These are phyloP conservation scores for Tipula helvola DNA, from an alignment of 2,888 invertebrate genomes.

Conservation along the genomic window DNA sequence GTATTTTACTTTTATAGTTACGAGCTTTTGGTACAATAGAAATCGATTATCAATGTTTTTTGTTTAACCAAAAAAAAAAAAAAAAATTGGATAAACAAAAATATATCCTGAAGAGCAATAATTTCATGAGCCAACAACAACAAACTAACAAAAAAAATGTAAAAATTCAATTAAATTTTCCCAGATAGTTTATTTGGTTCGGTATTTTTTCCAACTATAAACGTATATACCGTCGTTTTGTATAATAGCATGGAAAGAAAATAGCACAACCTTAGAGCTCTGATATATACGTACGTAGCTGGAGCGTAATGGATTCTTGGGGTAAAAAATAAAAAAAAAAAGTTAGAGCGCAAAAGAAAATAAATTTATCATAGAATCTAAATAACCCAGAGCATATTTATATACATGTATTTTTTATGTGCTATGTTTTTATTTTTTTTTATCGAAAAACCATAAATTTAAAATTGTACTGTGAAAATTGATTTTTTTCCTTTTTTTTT, in stretches of 20 bases:
- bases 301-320: background rate
- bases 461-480: background rate
- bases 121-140: background rate
- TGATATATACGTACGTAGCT: background rate
- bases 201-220: background rate
- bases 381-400: constrained; percentile 1
- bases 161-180: background rate
- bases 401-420: background rate
- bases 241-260: background rate
- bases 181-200: background rate
- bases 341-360: background rate
- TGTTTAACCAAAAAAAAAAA: background rate
- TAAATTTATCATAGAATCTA: background rate
- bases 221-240: background rate
- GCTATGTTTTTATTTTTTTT: background rate
- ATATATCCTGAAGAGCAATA: background rate
- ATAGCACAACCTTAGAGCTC: background rate
- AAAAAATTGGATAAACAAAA: background rate
- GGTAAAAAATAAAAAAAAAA: background rate
- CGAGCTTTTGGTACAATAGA: background rate
- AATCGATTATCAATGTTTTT: background rate
- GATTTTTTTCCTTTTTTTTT: background rate
- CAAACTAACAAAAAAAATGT: background rate
- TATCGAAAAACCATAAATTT: background rate
- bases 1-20: background rate